Evolutionary conservation across 2,888 invertebrate genomes (phyloP), one percentile per base, ranked within the genome.

Genomic region (Tubulanus polymorphus): DNA sequence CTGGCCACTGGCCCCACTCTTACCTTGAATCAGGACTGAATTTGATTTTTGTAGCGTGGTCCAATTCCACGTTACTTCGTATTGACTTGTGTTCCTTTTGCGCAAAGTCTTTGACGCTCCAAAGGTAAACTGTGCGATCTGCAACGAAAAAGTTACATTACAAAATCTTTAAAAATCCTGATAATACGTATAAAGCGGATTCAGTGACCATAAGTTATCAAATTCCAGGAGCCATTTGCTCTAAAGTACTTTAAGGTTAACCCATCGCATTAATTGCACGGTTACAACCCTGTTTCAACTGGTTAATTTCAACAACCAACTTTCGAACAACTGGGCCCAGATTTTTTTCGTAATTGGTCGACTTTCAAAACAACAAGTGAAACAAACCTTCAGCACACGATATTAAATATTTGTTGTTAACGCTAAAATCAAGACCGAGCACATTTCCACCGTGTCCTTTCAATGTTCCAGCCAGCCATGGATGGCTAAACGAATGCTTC

Each of bases 361-460:
- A n/a, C n/a, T 29, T 23, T 18, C 5, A 30, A 46, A 18, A 46
- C 20, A 23, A 54, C 35, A 55, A 20, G 20, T 15, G 18, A 53
- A 20, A 53, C 85, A 83, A 84, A 92, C 92, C 93, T 83, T 89
- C 88, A 68, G 88, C 88, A 73, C 89, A 88, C 58, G 90, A 88
- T 59, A 89, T 89, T 74, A 93, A 83, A 74, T 87, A 90, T 81
- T 91, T 93, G 64, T 89, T 90, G 80, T 91, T 91, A 58, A 87
- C 84, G 65, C 91, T 90, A 78, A 90, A 88, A 73, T 89, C 89
- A 78, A 91, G 84, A 69, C 88, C 87, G 23, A 87, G 81, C 47
- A 92, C 86, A 1, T 56, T 51, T 29, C 86, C 86, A 1, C 87
- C 87, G 77, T 93, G 92, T 15, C 90, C 91, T 79, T 91, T 92